Conservation (phyloP, 2,888 invertebrate species). For the Macrosiphum euphorbiae region DNA sequence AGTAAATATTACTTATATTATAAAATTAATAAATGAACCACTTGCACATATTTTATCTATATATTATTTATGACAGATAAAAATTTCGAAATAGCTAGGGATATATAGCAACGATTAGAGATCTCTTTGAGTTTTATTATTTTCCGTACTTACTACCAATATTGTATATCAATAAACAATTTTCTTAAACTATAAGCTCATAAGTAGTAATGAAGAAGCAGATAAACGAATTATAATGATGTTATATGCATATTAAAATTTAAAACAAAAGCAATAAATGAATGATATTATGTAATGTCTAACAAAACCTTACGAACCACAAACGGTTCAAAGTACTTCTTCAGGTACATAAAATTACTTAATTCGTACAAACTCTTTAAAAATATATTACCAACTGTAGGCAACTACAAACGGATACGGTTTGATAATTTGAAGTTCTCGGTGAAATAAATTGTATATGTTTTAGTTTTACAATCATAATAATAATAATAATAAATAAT, state of each 20-base stretch:
- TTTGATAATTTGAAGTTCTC: background rate
- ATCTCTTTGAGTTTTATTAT: background rate
- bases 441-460: background rate
- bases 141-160: background rate
- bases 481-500: background rate
- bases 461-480: background rate
- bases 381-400: background rate
- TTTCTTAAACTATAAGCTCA: background rate
- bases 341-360: background rate
- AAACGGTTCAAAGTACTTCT: background rate
- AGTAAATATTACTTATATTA: too few relatives aligned
- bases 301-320: background rate
- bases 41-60: background rate
- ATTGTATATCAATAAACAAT: background rate
- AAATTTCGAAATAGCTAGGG: background rate
- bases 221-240: background rate
- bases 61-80: background rate
- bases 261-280: background rate
- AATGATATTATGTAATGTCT: conserved; percentile 11
- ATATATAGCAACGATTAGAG: background rate
- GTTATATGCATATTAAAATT: background rate
- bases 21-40: too few relatives aligned
- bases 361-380: background rate
- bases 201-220: background rate
- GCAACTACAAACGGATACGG: background rate